A percentile compares a stretch with the other conserved stretches of the same genome.
Conservation (phyloP, 2,113 vertebrate species). For the Eclectus roratus region DNA sequence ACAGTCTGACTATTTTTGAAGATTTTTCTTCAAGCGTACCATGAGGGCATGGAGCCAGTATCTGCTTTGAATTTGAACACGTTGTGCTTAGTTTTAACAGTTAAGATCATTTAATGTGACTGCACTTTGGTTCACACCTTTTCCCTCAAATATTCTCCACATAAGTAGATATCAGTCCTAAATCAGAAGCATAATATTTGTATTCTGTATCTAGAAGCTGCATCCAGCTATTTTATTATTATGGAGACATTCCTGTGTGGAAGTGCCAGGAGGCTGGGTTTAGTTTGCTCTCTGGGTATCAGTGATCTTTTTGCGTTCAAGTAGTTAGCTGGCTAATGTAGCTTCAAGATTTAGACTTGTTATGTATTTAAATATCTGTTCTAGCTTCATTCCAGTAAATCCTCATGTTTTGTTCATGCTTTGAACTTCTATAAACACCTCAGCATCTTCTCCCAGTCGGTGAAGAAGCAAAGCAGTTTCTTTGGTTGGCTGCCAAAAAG, state of each 20-base stretch:
- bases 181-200: constrained; percentile 44
- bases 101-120: background rate
- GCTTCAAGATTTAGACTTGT: constrained; percentile 13
- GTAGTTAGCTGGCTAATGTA: constrained; percentile 27
- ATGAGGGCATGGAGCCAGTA: background rate
- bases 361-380: background rate
- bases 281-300: background rate
- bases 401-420: background rate
- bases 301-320: background rate
- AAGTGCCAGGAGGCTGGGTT: background rate
- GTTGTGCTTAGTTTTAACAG: background rate
- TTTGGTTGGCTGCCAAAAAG: background rate
- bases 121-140: background rate
- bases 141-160: background rate
- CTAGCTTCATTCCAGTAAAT: background rate
- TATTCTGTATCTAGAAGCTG: constrained; percentile 16
- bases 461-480: constrained; percentile 7
- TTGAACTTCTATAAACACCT: constrained; percentile 38
- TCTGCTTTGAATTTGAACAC: background rate
- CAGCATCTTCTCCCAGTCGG: background rate
- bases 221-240: background rate
- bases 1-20: background rate
- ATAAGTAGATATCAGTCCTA: constrained; percentile 2
- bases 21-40: background rate
- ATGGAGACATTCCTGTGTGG: background rate